Evolutionary conservation across 2,113 vertebrate species (phyloP), one percentile per base, ranked within the genome.

Genomic region (Brachypodius melanocephalos): DNA sequence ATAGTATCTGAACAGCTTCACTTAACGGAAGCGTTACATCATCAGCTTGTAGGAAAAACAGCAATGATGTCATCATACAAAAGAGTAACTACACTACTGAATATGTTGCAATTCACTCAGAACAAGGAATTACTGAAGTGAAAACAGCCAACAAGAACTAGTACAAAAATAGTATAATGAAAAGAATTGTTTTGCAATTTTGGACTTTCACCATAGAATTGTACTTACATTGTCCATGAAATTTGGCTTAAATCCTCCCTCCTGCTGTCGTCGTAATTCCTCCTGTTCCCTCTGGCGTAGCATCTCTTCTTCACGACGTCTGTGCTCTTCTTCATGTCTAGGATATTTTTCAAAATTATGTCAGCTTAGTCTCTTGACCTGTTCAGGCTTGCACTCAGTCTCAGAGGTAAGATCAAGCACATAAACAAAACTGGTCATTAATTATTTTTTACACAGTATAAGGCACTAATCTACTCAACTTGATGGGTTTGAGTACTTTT

Each of bases 171-270:
- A 63, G 5, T 8, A 42, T 1, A 20, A 48, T 7, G 14, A 32
- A 32, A 29, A 62, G 25, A 54, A 40, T 7, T 49, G 0, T 63
- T 91, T 61, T 46, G 48, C 3, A 11, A 24, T 54, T 54, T 42
- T 67, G 12, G 28, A 68, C 34, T 73, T 92, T 18, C 22, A 17
- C 82, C 66, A 55, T 17, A 67, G 25, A 72, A 76, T 52, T 81
- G 92, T 97, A 99, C 99, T 99, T 98, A 99, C 99, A 59, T 97
- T 98, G 69, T 99, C 99, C 97, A 98, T 97, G 97, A 98, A 99
- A 97, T 98, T 99, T 57, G 98, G 97, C 92, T 99, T 99, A 98
- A 99, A 99, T 80, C 98, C 98, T 74, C 97, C 98, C 5, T 99
- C 99, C 43, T 99, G 98, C 72, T 99, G 98, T 15, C 98, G 98